Conservation (phyloP, 2,113 vertebrate genomes). For the Synchiropus splendidus region DNA sequence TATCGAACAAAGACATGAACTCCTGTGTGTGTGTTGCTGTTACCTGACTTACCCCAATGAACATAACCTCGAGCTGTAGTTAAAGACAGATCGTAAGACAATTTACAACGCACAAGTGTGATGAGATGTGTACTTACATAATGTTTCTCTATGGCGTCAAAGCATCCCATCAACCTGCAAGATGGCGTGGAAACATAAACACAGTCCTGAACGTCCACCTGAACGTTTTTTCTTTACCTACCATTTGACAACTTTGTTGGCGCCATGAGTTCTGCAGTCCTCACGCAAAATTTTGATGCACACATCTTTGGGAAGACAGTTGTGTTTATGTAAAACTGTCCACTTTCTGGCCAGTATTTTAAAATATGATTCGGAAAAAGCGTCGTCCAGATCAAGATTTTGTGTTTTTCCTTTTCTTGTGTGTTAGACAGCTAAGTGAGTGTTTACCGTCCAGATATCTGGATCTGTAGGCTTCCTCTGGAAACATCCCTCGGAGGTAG, state of each 20-base stretch:
- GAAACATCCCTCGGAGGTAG: slow-evolving; percentile 90
- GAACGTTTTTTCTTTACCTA: slow-evolving; percentile 35
- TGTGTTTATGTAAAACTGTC: too few species aligned
- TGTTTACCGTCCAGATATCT: slow-evolving; percentile 86
- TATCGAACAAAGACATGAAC: background rate
- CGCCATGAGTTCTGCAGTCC: slow-evolving; percentile 74
- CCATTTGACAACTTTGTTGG: slow-evolving; percentile 88
- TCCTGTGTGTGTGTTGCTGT: background rate
- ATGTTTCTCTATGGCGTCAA: slow-evolving; percentile 88
- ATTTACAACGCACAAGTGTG: background rate
- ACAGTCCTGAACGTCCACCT: too few species aligned
- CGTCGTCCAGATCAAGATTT: background rate
- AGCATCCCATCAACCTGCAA: slow-evolving; percentile 88
- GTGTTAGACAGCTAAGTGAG: background rate
- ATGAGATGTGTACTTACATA: slow-evolving; percentile 74
- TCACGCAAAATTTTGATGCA: slow-evolving; percentile 85
- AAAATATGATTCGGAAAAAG: background rate
- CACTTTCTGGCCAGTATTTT: background rate
- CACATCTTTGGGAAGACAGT: slow-evolving; percentile 66
- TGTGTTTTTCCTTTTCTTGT: background rate
- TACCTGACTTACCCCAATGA: slow-evolving; percentile 63
- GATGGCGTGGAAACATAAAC: background rate
- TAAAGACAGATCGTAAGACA: slow-evolving; percentile 4
- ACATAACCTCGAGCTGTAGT: slow-evolving; percentile 65
- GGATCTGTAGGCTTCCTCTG: slow-evolving; percentile 85